A percentile compares a stretch with the other conserved stretches of the same genome.
phyloP scores from a whole-genome alignment of 2,797 vertebrate species.

The Catamblyrhynchus diadema region DNA sequence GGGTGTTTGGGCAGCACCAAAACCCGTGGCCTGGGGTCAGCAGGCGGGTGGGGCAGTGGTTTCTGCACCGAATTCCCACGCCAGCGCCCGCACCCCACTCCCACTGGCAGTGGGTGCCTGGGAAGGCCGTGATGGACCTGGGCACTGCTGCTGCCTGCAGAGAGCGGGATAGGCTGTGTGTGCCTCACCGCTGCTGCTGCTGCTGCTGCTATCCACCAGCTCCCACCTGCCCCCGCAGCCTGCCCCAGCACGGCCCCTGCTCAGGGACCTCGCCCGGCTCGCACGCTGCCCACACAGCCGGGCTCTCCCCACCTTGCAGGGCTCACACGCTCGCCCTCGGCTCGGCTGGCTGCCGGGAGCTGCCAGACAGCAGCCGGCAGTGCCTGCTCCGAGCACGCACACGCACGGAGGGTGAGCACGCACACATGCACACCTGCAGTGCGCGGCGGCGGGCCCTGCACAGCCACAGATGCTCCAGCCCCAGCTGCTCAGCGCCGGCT shows the following conservation, averaged over 20 bases:
- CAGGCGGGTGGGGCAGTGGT: not conserved
- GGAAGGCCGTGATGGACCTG: accelerated
- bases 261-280: not conserved
- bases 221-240: not conserved
- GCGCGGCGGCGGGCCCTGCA: not conserved
- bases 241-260: not conserved
- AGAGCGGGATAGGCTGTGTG: not conserved
- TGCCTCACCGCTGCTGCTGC: not conserved
- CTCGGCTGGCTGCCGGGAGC: not conserved
- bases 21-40: slow-evolving; percentile 2
- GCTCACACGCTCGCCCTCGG: not conserved
- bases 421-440: not conserved
- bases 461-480: not conserved
- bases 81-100: not conserved
- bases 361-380: not conserved
- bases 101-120: not conserved
- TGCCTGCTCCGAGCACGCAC: accelerated
- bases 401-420: not conserved
- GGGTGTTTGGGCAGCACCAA: not conserved
- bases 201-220: not conserved
- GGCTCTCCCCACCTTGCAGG: not conserved
- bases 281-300: not conserved
- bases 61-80: not conserved
- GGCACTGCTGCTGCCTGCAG: not conserved
- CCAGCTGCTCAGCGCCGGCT: not conserved